A percentile compares a stretch with the other conserved stretches of the same genome.
Evolutionary conservation across 1,140 invertebrate genomes (phyloP).

Genomic region (Acromyrmex charruanus): DNA sequence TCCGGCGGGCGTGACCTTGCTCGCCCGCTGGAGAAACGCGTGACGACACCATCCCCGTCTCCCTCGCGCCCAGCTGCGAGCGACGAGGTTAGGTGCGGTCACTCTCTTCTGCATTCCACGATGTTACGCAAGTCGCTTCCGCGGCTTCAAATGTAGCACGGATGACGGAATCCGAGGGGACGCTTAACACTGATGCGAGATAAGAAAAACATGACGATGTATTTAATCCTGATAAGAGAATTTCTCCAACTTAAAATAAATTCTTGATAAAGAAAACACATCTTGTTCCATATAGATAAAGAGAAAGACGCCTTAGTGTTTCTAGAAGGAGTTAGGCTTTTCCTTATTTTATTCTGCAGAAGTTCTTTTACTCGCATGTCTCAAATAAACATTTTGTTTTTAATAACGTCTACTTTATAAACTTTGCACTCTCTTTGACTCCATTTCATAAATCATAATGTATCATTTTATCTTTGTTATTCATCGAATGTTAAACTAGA

Average conservation of each 20-base stretch:
- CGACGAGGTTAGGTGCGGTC: conserved; percentile 12
- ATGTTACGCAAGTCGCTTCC: conserved; percentile 34
- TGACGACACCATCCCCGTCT: not conserved
- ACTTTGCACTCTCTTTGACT: not conserved
- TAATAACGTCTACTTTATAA: not conserved
- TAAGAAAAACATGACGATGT: not conserved
- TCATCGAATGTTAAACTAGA: no score
- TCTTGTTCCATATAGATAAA: not conserved
- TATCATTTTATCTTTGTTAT: no score
- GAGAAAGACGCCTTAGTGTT: not conserved
- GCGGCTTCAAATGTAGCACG: not conserved
- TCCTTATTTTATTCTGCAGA: not conserved
- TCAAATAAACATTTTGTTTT: not conserved
- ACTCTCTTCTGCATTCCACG: not conserved
- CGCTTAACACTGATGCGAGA: not conserved
- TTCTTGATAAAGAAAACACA: not conserved
- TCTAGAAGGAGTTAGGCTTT: not conserved
- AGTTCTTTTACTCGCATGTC: not conserved
- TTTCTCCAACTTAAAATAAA: conserved; percentile 14
- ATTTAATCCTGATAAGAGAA: not conserved
- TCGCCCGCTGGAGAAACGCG: conserved; percentile 9
- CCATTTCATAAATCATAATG: no score
- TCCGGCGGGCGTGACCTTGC: conserved; percentile 13
- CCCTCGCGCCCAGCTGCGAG: not conserved
- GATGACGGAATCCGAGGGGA: not conserved